These are phyloP conservation scores for Cryptoprocta ferox DNA, from an alignment of 2,797 vertebrate species.

Conservation along the genomic window DNA sequence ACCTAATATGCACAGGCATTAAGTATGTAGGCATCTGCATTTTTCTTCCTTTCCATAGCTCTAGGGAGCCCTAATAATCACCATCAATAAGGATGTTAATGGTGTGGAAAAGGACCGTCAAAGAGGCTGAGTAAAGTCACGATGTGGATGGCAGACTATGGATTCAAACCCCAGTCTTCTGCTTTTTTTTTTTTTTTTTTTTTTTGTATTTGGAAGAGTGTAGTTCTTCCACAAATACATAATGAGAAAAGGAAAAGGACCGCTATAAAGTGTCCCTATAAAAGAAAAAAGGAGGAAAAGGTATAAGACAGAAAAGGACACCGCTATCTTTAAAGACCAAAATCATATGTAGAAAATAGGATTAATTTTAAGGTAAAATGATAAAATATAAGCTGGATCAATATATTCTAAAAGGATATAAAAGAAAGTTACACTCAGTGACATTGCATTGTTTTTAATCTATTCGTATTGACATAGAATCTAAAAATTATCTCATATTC, in stretches of 20 bases:
- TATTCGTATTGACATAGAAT: not conserved
- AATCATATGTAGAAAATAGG: not conserved
- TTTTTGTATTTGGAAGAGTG: not conserved
- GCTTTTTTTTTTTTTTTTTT: not conserved
- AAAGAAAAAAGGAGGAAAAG: not conserved
- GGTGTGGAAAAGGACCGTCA: not conserved
- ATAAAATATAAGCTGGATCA: slow-evolving; percentile 4
- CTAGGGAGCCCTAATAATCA: not conserved
- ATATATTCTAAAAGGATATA: not conserved
- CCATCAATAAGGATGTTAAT: not conserved
- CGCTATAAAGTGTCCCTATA: not conserved
- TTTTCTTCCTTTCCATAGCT: not conserved
- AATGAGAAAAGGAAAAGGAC: not conserved
- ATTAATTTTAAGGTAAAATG: slow-evolving; percentile 17
- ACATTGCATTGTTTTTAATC: not conserved
- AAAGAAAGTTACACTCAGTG: not conserved
- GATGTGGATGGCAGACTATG: not conserved
- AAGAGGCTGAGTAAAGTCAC: not conserved
- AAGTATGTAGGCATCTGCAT: not conserved
- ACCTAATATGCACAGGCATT: not conserved
- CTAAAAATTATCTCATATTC: slow-evolving; percentile 11
- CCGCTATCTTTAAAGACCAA: not conserved
- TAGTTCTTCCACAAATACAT: not conserved
- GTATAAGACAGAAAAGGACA: not conserved
- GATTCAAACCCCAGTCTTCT: not conserved